A percentile compares a stretch with the other conserved stretches of the same genome.
phyloP scores from a whole-genome alignment of 2,888 invertebrate genomes.

The Lysandra bellargus region DNA sequence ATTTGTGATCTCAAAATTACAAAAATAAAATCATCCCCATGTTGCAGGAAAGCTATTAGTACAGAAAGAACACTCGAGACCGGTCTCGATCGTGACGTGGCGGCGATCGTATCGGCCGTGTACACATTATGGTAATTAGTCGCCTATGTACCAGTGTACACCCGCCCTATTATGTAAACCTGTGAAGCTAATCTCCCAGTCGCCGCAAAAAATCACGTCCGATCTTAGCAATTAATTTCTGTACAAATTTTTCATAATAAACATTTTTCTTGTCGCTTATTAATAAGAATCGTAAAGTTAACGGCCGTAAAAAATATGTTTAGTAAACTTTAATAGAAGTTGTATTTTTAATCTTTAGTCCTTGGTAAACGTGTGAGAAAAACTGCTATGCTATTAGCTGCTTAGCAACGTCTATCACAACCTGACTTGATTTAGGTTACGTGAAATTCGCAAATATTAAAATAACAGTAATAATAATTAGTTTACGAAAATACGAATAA shows the following conservation, averaged over 20 bases:
- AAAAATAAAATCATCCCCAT: constrained; percentile 21
- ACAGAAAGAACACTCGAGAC: constrained; percentile 20
- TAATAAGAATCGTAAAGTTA: constrained; percentile 14
- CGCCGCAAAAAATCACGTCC: constrained; percentile 26
- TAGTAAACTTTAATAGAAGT: not conserved
- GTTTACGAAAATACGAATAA: not conserved
- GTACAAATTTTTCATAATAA: not conserved
- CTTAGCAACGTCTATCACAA: not conserved
- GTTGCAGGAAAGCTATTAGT: constrained; percentile 24
- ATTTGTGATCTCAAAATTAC: not conserved
- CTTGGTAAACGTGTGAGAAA: not conserved
- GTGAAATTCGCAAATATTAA: not conserved
- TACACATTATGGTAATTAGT: constrained; percentile 32
- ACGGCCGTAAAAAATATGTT: not conserved
- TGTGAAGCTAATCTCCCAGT: constrained; percentile 27
- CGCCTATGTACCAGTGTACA: constrained; percentile 23
- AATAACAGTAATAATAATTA: not conserved
- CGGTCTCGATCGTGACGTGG: constrained; percentile 15
- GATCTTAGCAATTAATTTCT: constrained; percentile 20
- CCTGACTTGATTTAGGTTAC: not conserved
- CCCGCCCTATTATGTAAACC: constrained; percentile 28
- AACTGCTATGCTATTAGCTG: not conserved
- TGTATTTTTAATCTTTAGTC: not conserved
- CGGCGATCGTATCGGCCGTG: constrained; percentile 19
- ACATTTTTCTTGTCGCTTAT: constrained; percentile 19